These are phyloP conservation scores for Calcarius ornatus DNA, from an alignment of 2,113 vertebrate genomes.

Conservation along the genomic window DNA sequence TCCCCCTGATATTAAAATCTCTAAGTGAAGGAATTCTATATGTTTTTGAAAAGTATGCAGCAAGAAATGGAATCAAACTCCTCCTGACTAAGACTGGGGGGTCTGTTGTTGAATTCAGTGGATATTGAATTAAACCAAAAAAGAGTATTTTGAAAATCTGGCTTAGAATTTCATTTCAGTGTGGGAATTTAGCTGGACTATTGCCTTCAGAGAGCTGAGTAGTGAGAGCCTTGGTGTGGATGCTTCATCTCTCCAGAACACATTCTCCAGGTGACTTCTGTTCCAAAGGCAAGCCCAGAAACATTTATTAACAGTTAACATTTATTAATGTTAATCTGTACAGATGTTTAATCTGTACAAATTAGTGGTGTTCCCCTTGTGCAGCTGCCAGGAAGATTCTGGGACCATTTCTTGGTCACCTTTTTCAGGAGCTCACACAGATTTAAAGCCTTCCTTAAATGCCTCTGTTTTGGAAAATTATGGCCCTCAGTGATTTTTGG, in stretches of 20 bases:
- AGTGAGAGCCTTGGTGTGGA: background rate
- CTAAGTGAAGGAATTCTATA: background rate
- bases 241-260: background rate
- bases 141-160: background rate
- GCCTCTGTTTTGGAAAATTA: background rate
- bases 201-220: background rate
- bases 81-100: background rate
- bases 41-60: background rate
- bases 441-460: background rate
- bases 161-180: background rate
- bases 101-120: background rate
- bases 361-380: background rate
- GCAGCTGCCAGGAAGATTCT: background rate
- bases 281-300: background rate
- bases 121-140: background rate
- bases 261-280: background rate
- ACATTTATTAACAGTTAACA: background rate
- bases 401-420: background rate
- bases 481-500: background rate
- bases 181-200: background rate
- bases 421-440: background rate
- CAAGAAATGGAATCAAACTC: background rate
- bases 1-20: background rate
- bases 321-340: no score
- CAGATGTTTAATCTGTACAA: background rate